Base-by-base conservation (phyloP, 2,797 vertebrate genomes). In the Ara ararauna region DNA sequence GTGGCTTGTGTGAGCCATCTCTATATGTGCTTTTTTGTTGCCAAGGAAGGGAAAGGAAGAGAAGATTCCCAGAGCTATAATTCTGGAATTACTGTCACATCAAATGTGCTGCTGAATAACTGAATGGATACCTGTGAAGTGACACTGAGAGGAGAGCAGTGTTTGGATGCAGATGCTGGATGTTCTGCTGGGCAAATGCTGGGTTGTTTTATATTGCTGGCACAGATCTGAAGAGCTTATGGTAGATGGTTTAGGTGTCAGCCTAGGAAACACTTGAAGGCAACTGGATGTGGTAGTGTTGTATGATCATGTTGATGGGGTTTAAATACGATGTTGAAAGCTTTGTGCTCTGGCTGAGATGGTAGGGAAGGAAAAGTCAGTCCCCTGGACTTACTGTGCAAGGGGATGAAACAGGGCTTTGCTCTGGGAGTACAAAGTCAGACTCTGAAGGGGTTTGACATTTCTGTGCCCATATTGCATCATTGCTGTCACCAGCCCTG, bases 101-200 rank as follows among this genome's bases (percentile, higher is more conserved):
- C 24, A 66, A 16, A 45, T 32, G 62, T 44, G 38, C 47, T 70
- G 19, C 73, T 66, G 38, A 53, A 30, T 53, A 81, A 32, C 70
- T 56, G 54, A 62, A 64, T 4, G 40, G 74, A 12, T 64, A 34
- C 78, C 79, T 58, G 61, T 0, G 0, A 74, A 67, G 72, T 60
- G 23, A 61, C 0, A 1, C 0, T 3, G 68, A 27, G 66, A 47
- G 58, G 16, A 38, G 68, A 32, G 58, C 0, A 2, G 42, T 86
- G 56, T 58, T 87, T 47, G 58, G 27, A 4, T 68, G 79, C 4
- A 5, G 62, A 7, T 62, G 53, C 13, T 78, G 61, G 72, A 7
- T 21, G 17, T 61, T 89, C 34, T 87, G 45, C 72, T 71, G 84
- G 65, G 64, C 14, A 40, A n/a, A n/a, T n/a, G 29, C 60, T 30